These are phyloP conservation scores for Hippoglossus stenolepis DNA, from an alignment of 2,113 vertebrate genomes.

Conservation along the genomic window DNA sequence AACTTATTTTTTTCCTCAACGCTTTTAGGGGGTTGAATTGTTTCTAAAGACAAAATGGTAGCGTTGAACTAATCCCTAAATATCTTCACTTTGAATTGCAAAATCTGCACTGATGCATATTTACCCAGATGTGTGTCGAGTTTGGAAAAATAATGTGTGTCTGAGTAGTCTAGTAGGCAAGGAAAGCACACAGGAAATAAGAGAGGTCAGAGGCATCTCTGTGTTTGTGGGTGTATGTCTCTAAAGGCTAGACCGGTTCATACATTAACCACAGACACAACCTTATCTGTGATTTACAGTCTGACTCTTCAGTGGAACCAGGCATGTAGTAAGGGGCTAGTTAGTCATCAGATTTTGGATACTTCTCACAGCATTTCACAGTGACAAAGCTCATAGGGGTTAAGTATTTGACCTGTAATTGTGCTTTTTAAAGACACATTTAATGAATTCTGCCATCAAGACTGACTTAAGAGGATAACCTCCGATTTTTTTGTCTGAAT, in stretches of 20 bases:
- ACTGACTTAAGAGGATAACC: background rate
- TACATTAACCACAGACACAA: conserved; percentile 57
- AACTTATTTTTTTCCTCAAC: too few species aligned
- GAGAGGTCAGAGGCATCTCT: conserved; percentile 23
- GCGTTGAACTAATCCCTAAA: background rate
- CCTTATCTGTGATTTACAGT: conserved; percentile 66
- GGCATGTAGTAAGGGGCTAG: conserved; percentile 49
- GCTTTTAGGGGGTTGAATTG: background rate
- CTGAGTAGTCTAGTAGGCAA: conserved; percentile 28
- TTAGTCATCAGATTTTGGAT: conserved; percentile 57
- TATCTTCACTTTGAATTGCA: background rate
- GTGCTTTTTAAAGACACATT: background rate
- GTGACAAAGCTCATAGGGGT: conserved; percentile 12
- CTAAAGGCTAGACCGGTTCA: conserved; percentile 25
- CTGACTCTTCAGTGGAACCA: conserved; percentile 39
- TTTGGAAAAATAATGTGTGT: conserved; percentile 1
- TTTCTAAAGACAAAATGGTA: background rate
- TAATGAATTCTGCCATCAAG: background rate
- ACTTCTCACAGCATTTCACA: conserved; percentile 45
- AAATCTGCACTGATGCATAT: background rate
- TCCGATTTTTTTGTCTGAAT: background rate
- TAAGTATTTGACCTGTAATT: conserved; percentile 29
- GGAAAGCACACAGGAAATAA: conserved; percentile 45
- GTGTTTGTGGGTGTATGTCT: conserved; percentile 12
- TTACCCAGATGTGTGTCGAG: background rate